These are phyloP conservation scores for Heliconius congener DNA, from an alignment of 1,140 invertebrate genomes.

Conservation along the genomic window DNA sequence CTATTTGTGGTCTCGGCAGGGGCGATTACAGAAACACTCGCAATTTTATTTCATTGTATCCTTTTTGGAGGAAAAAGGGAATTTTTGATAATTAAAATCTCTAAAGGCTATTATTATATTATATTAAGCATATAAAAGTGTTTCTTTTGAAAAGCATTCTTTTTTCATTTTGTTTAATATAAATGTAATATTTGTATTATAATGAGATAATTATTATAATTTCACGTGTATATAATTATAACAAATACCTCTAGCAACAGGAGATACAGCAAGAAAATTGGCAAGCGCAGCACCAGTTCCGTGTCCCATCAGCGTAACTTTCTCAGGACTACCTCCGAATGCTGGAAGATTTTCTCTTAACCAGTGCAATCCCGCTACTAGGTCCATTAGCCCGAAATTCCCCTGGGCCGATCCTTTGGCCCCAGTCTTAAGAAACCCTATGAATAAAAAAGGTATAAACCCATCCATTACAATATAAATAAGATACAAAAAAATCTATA, in stretches of 20 bases:
- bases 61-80: slow-evolving; percentile 29
- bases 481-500: neutral
- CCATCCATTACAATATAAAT: neutral
- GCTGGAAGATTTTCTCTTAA: slow-evolving; percentile 93
- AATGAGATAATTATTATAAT: neutral
- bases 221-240: neutral
- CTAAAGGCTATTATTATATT: slow-evolving; percentile 10
- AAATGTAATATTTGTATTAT: neutral
- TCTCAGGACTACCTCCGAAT: slow-evolving; percentile 94
- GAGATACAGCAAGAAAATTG: slow-evolving; percentile 96
- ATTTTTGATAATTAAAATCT: slow-evolving; percentile 36
- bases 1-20: slow-evolving; percentile 43
- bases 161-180: neutral
- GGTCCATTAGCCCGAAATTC: slow-evolving; percentile 97
- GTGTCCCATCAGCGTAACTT: slow-evolving; percentile 95
- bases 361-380: slow-evolving; percentile 96
- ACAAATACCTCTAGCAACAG: slow-evolving; percentile 89
- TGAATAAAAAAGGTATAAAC: slow-evolving; percentile 37
- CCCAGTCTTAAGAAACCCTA: slow-evolving; percentile 94
- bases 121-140: slow-evolving; percentile 7
- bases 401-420: slow-evolving; percentile 92
- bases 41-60: slow-evolving; percentile 39
- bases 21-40: slow-evolving; percentile 39
- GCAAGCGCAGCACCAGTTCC: slow-evolving; percentile 96
- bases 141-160: neutral